A percentile compares a stretch with the other conserved stretches of the same genome.
Evolutionary conservation across 2,797 vertebrate genomes (phyloP).

Genomic region (Falco peregrinus): DNA sequence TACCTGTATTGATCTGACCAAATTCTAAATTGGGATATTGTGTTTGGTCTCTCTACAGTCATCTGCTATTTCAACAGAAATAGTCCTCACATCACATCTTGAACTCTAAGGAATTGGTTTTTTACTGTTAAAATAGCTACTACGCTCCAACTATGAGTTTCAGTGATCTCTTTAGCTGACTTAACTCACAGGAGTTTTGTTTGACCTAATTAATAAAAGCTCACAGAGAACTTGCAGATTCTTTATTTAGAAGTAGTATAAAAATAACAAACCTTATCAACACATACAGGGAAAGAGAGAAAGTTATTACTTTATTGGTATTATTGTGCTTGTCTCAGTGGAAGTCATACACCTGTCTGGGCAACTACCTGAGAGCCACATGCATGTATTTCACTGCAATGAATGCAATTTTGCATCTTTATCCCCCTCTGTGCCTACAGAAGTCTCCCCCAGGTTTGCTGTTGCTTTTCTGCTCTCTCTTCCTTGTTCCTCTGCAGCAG

Average conservation of each 20-base stretch:
- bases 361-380: neutral
- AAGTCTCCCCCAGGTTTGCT: neutral
- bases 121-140: conserved; percentile 57
- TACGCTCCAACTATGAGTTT: conserved; percentile 8
- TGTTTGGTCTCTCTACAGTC: conserved; percentile 30
- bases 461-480: neutral
- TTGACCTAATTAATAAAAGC: conserved; percentile 65
- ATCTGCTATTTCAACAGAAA: conserved; percentile 37
- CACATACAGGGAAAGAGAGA: neutral
- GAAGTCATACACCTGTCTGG: neutral
- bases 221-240: conserved; percentile 35
- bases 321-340: neutral
- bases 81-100: conserved; percentile 29
- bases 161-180: conserved; percentile 52
- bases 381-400: neutral
- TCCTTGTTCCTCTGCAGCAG: neutral
- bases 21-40: conserved; percentile 30
- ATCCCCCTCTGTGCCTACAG: neutral
- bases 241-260: conserved; percentile 51
- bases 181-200: conserved; percentile 61
- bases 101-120: conserved; percentile 48
- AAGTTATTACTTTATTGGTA: neutral
- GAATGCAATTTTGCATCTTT: neutral
- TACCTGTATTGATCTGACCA: conserved; percentile 6
- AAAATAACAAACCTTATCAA: conserved; percentile 54